Percentiles rank a stretch among this genome's conserved stretches.
Conservation (phyloP, 2,888 invertebrate species). For the Petrolisthes cinctipes region DNA sequence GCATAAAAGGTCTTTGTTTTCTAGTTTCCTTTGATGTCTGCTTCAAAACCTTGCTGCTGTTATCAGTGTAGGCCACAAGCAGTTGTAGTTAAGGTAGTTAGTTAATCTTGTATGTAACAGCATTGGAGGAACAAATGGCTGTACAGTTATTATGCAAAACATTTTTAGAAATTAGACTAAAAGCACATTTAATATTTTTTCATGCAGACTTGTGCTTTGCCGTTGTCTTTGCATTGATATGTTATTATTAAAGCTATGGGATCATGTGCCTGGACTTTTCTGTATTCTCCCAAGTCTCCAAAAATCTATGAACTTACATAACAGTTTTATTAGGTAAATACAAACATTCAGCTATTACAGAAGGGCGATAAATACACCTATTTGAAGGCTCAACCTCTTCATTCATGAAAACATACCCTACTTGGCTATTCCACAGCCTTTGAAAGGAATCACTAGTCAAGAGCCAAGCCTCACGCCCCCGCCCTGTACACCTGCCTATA, state of each 20-base stretch:
- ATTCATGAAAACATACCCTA: constrained; percentile 33
- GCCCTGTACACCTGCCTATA: constrained; percentile 16
- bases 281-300: constrained; percentile 29
- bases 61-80: constrained; percentile 39
- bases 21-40: constrained; percentile 29
- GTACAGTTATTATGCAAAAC: constrained; percentile 52
- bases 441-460: constrained; percentile 47
- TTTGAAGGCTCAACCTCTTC: constrained; percentile 40
- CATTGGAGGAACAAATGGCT: constrained; percentile 38
- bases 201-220: constrained; percentile 45
- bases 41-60: constrained; percentile 37
- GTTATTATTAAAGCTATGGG: constrained; percentile 52
- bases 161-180: constrained; percentile 41
- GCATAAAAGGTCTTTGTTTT: constrained; percentile 27
- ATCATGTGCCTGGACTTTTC: constrained; percentile 40
- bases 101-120: constrained; percentile 20
- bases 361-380: constrained; percentile 38
- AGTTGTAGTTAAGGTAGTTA: constrained; percentile 25
- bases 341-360: constrained; percentile 37
- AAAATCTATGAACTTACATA: constrained; percentile 42
- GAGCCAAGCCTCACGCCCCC: constrained; percentile 26
- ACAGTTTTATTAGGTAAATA: constrained; percentile 34
- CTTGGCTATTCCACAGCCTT: constrained; percentile 46
- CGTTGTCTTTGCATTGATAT: constrained; percentile 55
- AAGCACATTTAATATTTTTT: constrained; percentile 45